A percentile compares a stretch with the other conserved stretches of the same genome.
Conservation (phyloP, 1,140 invertebrate genomes). For the Zaprionus tsacasi region DNA sequence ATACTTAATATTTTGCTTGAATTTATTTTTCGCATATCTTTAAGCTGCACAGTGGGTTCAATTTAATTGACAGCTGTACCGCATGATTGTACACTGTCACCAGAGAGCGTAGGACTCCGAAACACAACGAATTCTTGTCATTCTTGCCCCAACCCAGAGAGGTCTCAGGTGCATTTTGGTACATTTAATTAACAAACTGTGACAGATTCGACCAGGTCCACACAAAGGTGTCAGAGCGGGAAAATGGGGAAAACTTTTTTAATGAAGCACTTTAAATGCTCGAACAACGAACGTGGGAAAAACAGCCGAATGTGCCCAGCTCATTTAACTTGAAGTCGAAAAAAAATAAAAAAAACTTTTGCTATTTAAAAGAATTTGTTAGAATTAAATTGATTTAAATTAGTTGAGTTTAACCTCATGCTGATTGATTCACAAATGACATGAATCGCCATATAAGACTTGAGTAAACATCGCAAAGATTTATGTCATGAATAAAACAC, state of each 20-base stretch:
- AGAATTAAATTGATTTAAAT: background rate
- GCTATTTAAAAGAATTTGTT: background rate
- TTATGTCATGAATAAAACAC: slow-evolving; percentile 23
- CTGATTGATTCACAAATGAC: background rate
- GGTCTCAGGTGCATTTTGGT: slow-evolving; percentile 43
- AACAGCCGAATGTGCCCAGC: background rate
- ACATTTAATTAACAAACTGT: slow-evolving; percentile 54
- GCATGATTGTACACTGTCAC: background rate
- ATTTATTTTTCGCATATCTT: background rate
- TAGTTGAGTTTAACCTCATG: background rate
- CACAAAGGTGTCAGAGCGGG: slow-evolving; percentile 1
- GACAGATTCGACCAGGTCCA: slow-evolving; percentile 22
- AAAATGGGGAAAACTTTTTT: slow-evolving; percentile 34
- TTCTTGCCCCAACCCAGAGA: background rate
- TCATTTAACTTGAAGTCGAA: background rate
- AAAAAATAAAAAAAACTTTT: no score
- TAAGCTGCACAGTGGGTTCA: background rate
- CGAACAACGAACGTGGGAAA: background rate
- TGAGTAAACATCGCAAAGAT: slow-evolving; percentile 11
- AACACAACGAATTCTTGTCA: background rate
- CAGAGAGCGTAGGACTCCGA: background rate
- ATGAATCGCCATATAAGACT: slow-evolving; percentile 7
- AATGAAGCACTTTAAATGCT: slow-evolving; percentile 39
- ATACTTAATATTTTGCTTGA: no score
- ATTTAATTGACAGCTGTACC: background rate